Conservation (phyloP, 1,140 invertebrate genomes). For the Phymastichus coffea region DNA sequence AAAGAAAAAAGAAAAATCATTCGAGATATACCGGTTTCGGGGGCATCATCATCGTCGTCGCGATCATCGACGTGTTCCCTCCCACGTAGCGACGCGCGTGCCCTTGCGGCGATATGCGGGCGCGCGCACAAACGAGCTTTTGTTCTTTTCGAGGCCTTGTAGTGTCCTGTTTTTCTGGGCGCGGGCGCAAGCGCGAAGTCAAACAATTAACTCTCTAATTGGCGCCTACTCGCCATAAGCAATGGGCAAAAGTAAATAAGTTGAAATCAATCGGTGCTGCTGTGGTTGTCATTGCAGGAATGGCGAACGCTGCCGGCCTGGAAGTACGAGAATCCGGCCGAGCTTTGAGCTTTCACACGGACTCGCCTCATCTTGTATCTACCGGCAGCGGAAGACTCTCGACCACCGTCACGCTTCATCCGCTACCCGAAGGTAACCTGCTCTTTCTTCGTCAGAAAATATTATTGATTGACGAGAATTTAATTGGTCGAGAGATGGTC, state of each 20-base stretch:
- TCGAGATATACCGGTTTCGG: no score
- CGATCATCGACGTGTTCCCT: no score
- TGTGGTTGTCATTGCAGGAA: constrained; percentile 43
- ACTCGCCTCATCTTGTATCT: constrained; percentile 86
- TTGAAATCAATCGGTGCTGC: not conserved
- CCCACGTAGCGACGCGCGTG: no score
- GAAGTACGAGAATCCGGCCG: constrained; percentile 58
- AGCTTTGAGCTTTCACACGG: constrained; percentile 76
- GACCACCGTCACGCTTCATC: constrained; percentile 86
- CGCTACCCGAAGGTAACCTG: constrained; percentile 73
- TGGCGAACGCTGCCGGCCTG: constrained; percentile 48
- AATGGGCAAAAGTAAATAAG: not conserved
- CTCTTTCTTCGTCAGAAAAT: no score
- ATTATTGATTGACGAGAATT: no score
- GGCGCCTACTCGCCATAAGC: no score
- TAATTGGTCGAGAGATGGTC: no score
- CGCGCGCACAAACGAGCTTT: constrained; percentile 11
- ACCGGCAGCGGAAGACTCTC: constrained; percentile 83
- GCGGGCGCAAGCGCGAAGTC: no score
- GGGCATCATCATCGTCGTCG: no score
- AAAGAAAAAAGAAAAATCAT: no score
- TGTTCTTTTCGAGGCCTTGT: not conserved
- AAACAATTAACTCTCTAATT: no score
- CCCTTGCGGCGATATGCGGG: not conserved
- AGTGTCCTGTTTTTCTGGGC: not conserved